Evolutionary conservation across 2,888 invertebrate genomes (phyloP).

Genomic region (Lepidochrysops patricia): DNA sequence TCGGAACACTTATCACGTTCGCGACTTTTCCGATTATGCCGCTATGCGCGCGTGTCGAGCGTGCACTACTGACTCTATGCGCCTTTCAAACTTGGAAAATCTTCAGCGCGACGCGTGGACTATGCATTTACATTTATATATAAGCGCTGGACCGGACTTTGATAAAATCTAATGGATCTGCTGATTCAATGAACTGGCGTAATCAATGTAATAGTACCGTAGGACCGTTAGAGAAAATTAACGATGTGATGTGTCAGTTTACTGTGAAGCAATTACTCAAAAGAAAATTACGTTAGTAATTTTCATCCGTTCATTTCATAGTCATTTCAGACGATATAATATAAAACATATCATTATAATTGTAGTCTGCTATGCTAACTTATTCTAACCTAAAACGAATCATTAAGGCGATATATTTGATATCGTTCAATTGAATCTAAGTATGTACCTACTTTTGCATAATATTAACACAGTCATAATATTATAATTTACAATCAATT

Average conservation of each 20-base stretch:
- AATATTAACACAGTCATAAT: too few relatives aligned
- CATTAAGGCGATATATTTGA: too few relatives aligned
- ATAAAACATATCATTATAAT: too few relatives aligned
- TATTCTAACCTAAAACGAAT: too few relatives aligned
- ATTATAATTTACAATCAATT: neutral
- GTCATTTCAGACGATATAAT: too few relatives aligned
- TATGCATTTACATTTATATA: conserved; percentile 14
- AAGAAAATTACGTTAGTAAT: too few relatives aligned
- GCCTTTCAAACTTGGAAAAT: conserved; percentile 59
- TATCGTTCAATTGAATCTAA: too few relatives aligned
- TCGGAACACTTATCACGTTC: conserved; percentile 17
- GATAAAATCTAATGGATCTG: conserved; percentile 11
- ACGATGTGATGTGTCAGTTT: neutral
- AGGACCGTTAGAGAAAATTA: conserved; percentile 3
- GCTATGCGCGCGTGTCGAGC: conserved; percentile 46
- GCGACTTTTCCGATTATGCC: conserved; percentile 37
- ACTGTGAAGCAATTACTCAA: neutral
- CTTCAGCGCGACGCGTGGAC: conserved; percentile 21
- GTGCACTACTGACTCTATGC: conserved; percentile 57
- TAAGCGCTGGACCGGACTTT: conserved; percentile 8
- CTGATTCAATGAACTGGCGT: conserved; percentile 6
- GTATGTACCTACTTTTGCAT: too few relatives aligned
- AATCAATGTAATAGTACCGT: conserved; percentile 9
- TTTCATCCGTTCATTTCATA: too few relatives aligned
- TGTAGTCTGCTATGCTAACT: too few relatives aligned